phyloP scores from a whole-genome alignment of 2,797 vertebrate species.

The Ceryle rudis region DNA sequence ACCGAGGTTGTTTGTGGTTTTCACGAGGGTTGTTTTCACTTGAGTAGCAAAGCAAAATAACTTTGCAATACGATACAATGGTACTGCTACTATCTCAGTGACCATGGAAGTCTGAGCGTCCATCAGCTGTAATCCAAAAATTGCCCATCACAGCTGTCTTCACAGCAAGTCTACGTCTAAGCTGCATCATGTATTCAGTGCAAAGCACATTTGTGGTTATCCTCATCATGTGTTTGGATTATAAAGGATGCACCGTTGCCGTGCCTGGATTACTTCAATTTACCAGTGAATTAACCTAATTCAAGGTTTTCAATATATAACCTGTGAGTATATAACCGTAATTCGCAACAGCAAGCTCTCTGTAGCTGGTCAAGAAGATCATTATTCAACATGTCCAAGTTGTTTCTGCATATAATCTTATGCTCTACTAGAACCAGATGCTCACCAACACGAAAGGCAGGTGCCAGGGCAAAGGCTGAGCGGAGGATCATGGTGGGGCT shows the following conservation, averaged over 20 bases:
- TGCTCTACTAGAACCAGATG: neutral
- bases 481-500: neutral
- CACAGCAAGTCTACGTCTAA: neutral
- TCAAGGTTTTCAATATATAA: neutral
- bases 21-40: neutral
- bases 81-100: no score
- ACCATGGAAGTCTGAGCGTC: neutral
- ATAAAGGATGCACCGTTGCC: neutral
- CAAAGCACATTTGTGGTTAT: neutral
- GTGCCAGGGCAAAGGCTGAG: neutral
- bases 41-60: neutral
- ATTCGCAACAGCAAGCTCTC: neutral
- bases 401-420: neutral
- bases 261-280: neutral
- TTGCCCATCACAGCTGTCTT: fast-evolving
- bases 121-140: neutral
- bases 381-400: neutral
- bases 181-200: neutral
- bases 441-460: neutral
- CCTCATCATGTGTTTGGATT: neutral
- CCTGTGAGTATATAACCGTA: neutral
- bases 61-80: neutral
- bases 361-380: neutral
- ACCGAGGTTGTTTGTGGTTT: neutral
- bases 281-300: neutral